Evolutionary conservation across 2,113 vertebrate genomes (phyloP), one percentile per base, ranked within the genome.

Genomic region (Quiscalus mexicanus): DNA sequence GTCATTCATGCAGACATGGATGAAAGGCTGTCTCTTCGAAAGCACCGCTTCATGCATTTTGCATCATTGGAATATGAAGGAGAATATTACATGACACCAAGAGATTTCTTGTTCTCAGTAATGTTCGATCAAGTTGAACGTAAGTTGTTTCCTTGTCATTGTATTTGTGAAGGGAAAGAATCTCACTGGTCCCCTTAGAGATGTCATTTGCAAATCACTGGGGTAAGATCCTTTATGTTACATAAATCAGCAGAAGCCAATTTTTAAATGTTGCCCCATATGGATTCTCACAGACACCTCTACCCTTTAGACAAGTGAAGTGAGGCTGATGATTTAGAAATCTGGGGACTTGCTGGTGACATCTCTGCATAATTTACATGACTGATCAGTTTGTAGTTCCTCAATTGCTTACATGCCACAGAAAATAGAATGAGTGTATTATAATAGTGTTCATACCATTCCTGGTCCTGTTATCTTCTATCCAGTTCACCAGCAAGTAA

Each of bases 51-150:
- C 95, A 97, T 95, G 98, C 98, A 99, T 96, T 99, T 99, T 87
- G 99, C 99, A 18, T 99, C 99, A 0, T 33, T 99, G 94, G 93
- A 98, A 41, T 98, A 99, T 59, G 98, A 99, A 21, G 96, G 98
- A 55, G 99, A 99, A 86, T 96, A 98, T 90, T 99, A 99, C 94
- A 99, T 99, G 99, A 99, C 99, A 50, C 99, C 99, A 5, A 98
- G 99, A 91, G 99, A 99, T 97, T 99, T 99, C 97, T 98, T 99
- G 56, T 99, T 98, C 93, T 99, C 99, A 21, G 98, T 99, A 15
- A 98, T 99, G 98, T 98, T 99, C 95, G 99, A 99, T 90, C 97
- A 98, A 19, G 97, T 99, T 11, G 98, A 99, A 87, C 98, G 99
- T 99, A 98, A 99, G 99, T 98, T 74, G 12, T 68, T 84, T 93